Evolutionary conservation across 2,113 vertebrate species (phyloP).

Genomic region (Gambusia affinis): DNA sequence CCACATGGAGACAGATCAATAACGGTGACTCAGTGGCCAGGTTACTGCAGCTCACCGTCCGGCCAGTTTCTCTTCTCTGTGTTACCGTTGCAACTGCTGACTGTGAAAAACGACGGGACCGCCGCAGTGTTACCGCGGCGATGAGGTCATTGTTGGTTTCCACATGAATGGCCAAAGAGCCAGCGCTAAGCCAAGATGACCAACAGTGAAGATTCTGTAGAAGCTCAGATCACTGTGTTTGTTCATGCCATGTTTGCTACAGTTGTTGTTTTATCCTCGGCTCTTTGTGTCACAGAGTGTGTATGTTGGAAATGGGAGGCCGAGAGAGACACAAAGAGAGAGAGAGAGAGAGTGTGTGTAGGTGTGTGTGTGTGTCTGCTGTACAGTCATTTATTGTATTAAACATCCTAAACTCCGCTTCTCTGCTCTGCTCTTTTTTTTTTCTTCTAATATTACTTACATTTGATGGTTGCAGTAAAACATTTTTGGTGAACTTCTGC

Average conservation of each 20-base stretch:
- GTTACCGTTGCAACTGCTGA: not conserved
- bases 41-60: conserved; percentile 8
- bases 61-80: not conserved
- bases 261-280: conserved; percentile 43
- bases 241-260: conserved; percentile 43
- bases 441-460: not conserved
- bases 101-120: conserved; percentile 14
- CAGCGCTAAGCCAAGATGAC: conserved; percentile 6
- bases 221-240: conserved; percentile 48
- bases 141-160: conserved; percentile 25
- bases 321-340: too few species aligned
- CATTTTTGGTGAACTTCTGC: too few species aligned
- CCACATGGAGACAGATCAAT: not conserved
- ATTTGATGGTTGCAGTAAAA: too few species aligned
- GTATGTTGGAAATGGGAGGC: not conserved
- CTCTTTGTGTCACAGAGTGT: conserved; percentile 7
- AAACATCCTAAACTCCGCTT: conserved; percentile 37
- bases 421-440: not conserved
- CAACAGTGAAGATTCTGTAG: conserved; percentile 15
- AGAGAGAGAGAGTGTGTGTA: not conserved
- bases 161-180: conserved; percentile 27
- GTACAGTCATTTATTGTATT: conserved; percentile 51
- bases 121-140: conserved; percentile 5
- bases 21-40: not conserved
- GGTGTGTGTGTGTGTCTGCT: conserved; percentile 14